Percentiles rank a stretch among this genome's conserved stretches.
Conservation (phyloP, 2,888 invertebrate genomes). For the Hirtodrosophila cameraria region DNA sequence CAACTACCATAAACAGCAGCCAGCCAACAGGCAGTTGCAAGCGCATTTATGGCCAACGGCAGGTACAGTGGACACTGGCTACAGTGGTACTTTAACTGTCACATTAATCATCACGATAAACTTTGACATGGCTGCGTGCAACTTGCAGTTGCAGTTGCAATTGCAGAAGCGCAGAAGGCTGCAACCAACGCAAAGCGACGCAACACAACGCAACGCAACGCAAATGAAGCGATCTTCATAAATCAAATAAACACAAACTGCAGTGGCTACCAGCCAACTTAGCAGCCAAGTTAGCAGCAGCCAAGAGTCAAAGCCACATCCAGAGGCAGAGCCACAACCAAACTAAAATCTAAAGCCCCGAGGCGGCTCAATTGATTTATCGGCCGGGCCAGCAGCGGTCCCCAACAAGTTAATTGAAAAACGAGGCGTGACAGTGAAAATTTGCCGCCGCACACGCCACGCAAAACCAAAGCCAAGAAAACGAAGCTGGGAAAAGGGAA, state of each 20-base stretch:
- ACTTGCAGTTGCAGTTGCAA: slow-evolving; percentile 8
- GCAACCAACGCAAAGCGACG: slow-evolving; percentile 26
- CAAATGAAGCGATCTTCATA: slow-evolving; percentile 76
- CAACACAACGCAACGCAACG: no score
- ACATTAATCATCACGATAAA: slow-evolving; percentile 67
- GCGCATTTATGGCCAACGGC: slow-evolving; percentile 52
- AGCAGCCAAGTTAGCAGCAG: slow-evolving; percentile 7
- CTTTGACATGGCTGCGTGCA: slow-evolving; percentile 70
- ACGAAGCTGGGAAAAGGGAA: no score
- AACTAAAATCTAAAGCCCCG: no score
- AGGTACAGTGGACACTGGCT: neutral
- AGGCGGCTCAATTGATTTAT: slow-evolving; percentile 70
- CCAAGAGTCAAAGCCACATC: slow-evolving; percentile 2
- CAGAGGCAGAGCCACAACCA: slow-evolving; percentile 8
- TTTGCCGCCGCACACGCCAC: slow-evolving; percentile 77
- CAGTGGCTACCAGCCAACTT: slow-evolving; percentile 5
- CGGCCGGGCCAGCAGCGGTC: slow-evolving; percentile 59
- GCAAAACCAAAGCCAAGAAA: slow-evolving; percentile 7
- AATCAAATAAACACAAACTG: slow-evolving; percentile 52
- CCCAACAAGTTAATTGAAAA: slow-evolving; percentile 78
- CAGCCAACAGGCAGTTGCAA: slow-evolving; percentile 12
- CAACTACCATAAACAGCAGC: slow-evolving; percentile 68
- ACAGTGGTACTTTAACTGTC: slow-evolving; percentile 31
- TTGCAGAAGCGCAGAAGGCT: slow-evolving; percentile 10
- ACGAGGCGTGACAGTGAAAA: slow-evolving; percentile 79